Evolutionary conservation across 2,113 vertebrate genomes (phyloP).

Genomic region (Gallinago jamesoni): DNA sequence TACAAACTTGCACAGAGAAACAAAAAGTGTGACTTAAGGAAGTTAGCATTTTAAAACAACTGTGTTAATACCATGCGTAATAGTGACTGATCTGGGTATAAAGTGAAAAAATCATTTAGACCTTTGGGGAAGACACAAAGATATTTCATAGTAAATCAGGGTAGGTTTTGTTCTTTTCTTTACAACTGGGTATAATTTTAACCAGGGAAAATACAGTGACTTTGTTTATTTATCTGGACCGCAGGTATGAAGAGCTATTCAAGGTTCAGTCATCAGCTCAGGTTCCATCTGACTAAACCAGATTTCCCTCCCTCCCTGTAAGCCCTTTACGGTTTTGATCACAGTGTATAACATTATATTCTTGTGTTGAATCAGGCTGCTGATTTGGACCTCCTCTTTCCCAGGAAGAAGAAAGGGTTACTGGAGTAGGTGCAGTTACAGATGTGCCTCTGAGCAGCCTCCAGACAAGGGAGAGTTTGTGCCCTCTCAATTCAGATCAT

Average conservation of each 20-base stretch:
- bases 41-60: background rate
- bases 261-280: background rate
- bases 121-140: background rate
- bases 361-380: background rate
- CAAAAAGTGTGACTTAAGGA: background rate
- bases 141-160: background rate
- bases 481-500: background rate
- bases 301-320: accelerated
- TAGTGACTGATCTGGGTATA: background rate
- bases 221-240: background rate
- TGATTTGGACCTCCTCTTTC: background rate
- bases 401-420: background rate
- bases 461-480: background rate
- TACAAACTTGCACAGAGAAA: background rate
- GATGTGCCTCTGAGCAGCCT: background rate
- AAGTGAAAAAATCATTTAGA: background rate
- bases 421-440: background rate
- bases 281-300: background rate
- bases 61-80: background rate
- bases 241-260: background rate
- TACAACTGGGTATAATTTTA: background rate
- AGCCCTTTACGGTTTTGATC: background rate
- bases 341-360: background rate
- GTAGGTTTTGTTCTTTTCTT: background rate
- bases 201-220: background rate